Evolutionary conservation across 2,888 invertebrate species (phyloP), one percentile per base, ranked within the genome.

Genomic region (Entomobrya proxima): DNA sequence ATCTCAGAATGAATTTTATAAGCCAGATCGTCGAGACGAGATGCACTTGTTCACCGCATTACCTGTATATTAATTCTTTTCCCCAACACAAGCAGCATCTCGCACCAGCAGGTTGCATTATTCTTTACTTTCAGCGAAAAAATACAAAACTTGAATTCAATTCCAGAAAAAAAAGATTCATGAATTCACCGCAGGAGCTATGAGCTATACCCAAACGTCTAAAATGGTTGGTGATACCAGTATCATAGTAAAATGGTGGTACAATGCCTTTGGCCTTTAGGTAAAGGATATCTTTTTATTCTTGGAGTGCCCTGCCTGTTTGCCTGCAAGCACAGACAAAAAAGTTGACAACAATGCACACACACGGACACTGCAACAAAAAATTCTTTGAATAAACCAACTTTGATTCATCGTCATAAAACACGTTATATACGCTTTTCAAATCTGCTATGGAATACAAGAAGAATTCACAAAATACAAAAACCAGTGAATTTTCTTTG

Each of bases 161-260:
- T 76, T 83, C 76, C 82, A 35, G 64, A 69, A 50, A 79, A 55
- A 81, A 81, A 81, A 74, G 64, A 83, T 82, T 83, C 82, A 83
- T 76, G 82, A 83, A 83, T 67, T 83, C 82, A 76, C 82, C 76
- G 61, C 82, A 76, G 82, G 82, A 83, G 82, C 76, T 83, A 50
- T 32, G 30, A 21, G 15, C 67, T 37, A 7, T 18, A 15, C 24
- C 30, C 32, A 52, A 52, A 40, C 30, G 44, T 5, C 21, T 32
- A 75, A 35, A 32, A 75, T 75, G 52, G 35, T 32, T 9, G 18
- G 6, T 40, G 18, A 52, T 75, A 75, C 30, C n/a, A n/a, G n/a
- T n/a, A n/a, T n/a, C n/a, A n/a, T n/a, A n/a, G n/a, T n/a, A n/a
- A 52, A 27, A 52, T 69, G 55, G 50, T 27, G 18, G 30, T 74